phyloP scores from a whole-genome alignment of 2,888 invertebrate genomes.

The Macrosoma leucophasiata region DNA sequence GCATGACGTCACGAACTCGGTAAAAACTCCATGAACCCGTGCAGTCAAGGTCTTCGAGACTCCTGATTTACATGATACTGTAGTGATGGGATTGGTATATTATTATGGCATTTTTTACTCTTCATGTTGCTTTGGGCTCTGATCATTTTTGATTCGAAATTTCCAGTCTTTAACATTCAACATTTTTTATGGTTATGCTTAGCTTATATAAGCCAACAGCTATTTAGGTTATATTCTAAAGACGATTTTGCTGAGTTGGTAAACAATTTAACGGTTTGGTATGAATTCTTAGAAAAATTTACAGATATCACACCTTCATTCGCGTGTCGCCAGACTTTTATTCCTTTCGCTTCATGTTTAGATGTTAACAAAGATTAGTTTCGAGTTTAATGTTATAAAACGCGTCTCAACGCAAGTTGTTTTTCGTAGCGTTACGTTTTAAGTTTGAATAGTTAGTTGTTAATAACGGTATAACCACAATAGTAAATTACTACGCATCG shows the following conservation, averaged over 20 bases:
- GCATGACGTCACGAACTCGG: conserved; percentile 63
- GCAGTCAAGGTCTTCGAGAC: conserved; percentile 58
- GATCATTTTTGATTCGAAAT: too few species aligned
- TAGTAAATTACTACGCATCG: too few species aligned
- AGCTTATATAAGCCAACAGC: too few species aligned
- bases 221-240: conserved; percentile 9
- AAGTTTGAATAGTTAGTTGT: too few species aligned
- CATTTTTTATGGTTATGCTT: too few species aligned
- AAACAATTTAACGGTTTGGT: conserved; percentile 31
- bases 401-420: too few species aligned
- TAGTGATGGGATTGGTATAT: conserved; percentile 11
- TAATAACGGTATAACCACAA: too few species aligned
- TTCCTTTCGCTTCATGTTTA: conserved; percentile 27
- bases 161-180: too few species aligned
- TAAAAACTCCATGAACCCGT: conserved; percentile 64
- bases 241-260: conserved; percentile 17
- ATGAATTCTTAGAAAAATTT: conserved; percentile 31
- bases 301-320: conserved; percentile 26
- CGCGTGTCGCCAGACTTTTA: conserved; percentile 21
- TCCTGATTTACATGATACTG: conserved; percentile 40
- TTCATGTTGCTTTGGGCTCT: too few species aligned
- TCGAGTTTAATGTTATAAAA: too few species aligned
- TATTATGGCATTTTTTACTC: too few species aligned
- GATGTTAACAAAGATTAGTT: conserved; percentile 26
- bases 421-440: too few species aligned